Percentiles rank a stretch among this genome's conserved stretches.
Evolutionary conservation across 2,797 vertebrate genomes (phyloP).

Genomic region (Phaenicophaeus curvirostris): DNA sequence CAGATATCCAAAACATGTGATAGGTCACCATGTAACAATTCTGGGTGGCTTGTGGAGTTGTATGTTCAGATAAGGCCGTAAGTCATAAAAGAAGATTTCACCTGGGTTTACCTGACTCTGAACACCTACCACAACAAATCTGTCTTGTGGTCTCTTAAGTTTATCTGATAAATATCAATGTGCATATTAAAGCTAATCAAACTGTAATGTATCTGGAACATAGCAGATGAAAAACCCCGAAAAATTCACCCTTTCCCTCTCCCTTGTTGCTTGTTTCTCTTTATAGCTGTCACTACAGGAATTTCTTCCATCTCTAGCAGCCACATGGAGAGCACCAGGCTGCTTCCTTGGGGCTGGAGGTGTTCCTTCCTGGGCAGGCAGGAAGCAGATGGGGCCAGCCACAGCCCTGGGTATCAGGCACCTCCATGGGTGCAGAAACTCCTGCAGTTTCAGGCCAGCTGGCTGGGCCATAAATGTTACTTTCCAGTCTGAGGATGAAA

Average conservation of each 20-base stretch:
- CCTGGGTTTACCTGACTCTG: not conserved
- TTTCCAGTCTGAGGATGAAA: not conserved
- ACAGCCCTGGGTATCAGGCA: too few species aligned
- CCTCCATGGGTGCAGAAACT: not conserved
- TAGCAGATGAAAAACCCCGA: not conserved
- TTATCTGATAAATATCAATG: not conserved
- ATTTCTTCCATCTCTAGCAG: not conserved
- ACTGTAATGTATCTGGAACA: not conserved
- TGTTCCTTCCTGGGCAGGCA: rapidly evolving
- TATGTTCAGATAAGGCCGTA: not conserved
- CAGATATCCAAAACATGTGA: not conserved
- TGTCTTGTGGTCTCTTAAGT: not conserved
- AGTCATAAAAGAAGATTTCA: not conserved
- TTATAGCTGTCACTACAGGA: not conserved
- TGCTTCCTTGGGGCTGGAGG: rapidly evolving
- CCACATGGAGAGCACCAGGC: rapidly evolving
- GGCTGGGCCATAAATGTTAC: not conserved
- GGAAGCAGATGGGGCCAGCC: rapidly evolving
- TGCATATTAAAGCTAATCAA: not conserved
- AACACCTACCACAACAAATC: not conserved
- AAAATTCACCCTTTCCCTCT: not conserved
- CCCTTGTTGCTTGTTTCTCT: not conserved
- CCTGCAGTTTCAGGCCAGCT: not conserved
- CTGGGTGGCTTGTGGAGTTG: not conserved
- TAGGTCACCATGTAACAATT: not conserved